These are phyloP conservation scores for Agriopis aurantiaria DNA, from an alignment of 2,888 invertebrate genomes.

Conservation along the genomic window DNA sequence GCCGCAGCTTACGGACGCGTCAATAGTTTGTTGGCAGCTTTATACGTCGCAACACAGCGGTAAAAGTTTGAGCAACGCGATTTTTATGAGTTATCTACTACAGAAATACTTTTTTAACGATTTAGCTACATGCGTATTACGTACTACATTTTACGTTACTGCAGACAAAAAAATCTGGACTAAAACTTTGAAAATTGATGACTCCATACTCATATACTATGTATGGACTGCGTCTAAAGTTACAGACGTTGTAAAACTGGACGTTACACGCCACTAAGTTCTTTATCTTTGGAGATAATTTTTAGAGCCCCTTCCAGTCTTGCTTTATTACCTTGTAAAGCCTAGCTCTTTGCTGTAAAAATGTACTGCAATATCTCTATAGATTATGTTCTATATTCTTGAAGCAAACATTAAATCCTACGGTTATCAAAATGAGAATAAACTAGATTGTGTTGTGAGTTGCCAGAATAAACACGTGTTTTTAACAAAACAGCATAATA, in stretches of 20 bases:
- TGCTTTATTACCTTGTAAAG: slow-evolving; percentile 64
- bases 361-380: slow-evolving; percentile 31
- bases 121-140: too few relatives aligned
- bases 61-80: too few relatives aligned
- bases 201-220: slow-evolving; percentile 13
- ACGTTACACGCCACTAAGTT: slow-evolving; percentile 62
- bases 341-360: slow-evolving; percentile 59
- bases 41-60: too few relatives aligned
- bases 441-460: background rate
- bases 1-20: too few relatives aligned
- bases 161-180: too few relatives aligned
- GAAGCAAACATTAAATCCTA: background rate
- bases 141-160: too few relatives aligned
- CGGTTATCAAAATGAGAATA: background rate
- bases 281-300: slow-evolving; percentile 71
- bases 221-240: slow-evolving; percentile 31
- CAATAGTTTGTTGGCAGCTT: too few relatives aligned
- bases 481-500: too few relatives aligned
- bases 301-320: slow-evolving; percentile 59
- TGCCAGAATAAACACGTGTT: too few relatives aligned
- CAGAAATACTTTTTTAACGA: too few relatives aligned
- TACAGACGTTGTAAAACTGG: slow-evolving; percentile 59
- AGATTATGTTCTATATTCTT: slow-evolving; percentile 25
- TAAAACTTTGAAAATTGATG: background rate
- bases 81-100: too few relatives aligned